Base-by-base conservation (phyloP, 2,888 invertebrate species). In the Epirrhoe tristata region DNA sequence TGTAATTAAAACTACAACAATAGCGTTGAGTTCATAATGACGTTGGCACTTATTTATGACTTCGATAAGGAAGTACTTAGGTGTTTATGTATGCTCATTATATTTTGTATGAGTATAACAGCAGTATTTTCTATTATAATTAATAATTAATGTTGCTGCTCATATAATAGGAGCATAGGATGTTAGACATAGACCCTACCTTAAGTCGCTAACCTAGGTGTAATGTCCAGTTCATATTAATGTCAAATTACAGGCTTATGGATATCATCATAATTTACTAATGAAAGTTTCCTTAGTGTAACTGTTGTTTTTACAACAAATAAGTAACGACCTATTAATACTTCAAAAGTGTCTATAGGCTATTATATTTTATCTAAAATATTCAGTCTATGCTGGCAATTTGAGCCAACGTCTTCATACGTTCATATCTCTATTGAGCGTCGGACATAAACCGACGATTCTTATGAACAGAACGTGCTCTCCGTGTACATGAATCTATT, bases 401-500 rank as follows among this genome's bases (percentile, higher is more conserved):
- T 43, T 8, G 39, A 52, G 68, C 62, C 66, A 66, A 66, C 58
- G 71, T 53, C 58, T 70, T 58, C 34, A 67, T 67, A 70, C 63
- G 1, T 0, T 0, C 12, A 39, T 72, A 60, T 17, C 54, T 34
- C 12, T 51, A 34, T 48, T 24, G 34, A 12, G 16, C 50, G 52
- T 52, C 58, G 46, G 76, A 68, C 75, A 78, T 82, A 80, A 82
- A 78, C 74, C 67, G 64, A 74, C 73, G 74, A 76, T 81, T 80
- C 75, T 75, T 79, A 81, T 79, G 77, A 79, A 80, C 76, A 79
- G 75, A 79, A 74, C 79, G 79, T 78, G 80, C 74, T 73, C 78
- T 75, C 69, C 85, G 86, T 85, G 85, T 82, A 86, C 83, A 88
- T 88, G 91, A 91, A 91, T 90, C 85, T 88, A 91, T 90, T 89